These are phyloP conservation scores for Latrodectus geometricus DNA, from an alignment of 1,140 invertebrate genomes.

Conservation along the genomic window DNA sequence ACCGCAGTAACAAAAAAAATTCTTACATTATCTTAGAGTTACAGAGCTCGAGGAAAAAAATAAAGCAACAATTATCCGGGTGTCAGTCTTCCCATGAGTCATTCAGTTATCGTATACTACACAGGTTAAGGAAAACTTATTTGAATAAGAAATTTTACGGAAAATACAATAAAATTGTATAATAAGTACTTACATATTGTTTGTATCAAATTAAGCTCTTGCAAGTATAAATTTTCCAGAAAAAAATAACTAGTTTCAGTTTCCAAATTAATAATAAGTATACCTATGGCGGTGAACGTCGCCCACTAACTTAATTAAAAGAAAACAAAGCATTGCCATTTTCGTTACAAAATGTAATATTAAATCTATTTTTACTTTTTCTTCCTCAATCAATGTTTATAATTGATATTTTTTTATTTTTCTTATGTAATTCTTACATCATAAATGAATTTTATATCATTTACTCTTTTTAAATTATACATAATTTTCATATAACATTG, in stretches of 20 bases:
- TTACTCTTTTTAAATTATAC: too few species aligned
- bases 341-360: too few species aligned
- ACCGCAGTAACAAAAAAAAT: too few species aligned
- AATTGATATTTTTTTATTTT: too few species aligned
- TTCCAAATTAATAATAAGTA: background rate
- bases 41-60: too few species aligned
- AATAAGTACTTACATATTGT: constrained; percentile 18
- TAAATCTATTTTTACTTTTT: background rate
- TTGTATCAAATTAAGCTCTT: background rate
- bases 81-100: constrained; percentile 59
- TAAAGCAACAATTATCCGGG: constrained; percentile 32
- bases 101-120: background rate
- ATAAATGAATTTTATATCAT: too few species aligned
- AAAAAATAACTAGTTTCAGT: background rate
- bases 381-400: too few species aligned
- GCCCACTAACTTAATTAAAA: constrained; percentile 60
- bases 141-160: too few species aligned
- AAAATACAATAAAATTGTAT: background rate
- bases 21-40: too few species aligned
- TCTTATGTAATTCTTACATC: too few species aligned
- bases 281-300: constrained; percentile 57
- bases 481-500: too few species aligned
- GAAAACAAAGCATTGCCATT: constrained; percentile 19
- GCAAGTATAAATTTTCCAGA: background rate
- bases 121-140: background rate